A percentile compares a stretch with the other conserved stretches of the same genome.
Evolutionary conservation across 2,797 vertebrate genomes (phyloP).

Genomic region (Acestrorhynchus altus): DNA sequence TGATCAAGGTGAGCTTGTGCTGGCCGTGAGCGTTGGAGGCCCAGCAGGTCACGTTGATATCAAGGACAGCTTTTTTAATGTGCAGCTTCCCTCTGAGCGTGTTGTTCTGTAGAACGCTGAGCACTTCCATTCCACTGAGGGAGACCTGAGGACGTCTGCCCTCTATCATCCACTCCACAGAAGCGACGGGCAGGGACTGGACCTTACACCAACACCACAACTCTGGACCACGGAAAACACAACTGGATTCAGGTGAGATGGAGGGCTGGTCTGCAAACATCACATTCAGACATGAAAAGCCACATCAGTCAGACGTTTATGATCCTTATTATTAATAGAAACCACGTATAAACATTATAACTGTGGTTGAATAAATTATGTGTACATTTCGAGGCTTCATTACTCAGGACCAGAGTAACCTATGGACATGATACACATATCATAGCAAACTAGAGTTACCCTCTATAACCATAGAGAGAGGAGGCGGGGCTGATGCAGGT

Average conservation of each 20-base stretch:
- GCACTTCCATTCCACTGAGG: neutral
- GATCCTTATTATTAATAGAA: no score
- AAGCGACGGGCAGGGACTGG: neutral
- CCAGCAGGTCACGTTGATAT: slow-evolving; percentile 10
- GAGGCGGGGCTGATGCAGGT: no score
- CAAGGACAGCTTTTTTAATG: neutral
- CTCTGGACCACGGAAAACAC: neutral
- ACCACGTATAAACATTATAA: no score
- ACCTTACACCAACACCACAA: slow-evolving; percentile 21
- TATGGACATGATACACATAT: no score
- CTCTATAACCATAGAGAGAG: no score
- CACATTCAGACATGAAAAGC: neutral
- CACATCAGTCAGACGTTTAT: no score
- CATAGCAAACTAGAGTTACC: no score
- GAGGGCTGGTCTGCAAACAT: neutral
- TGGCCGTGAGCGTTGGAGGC: slow-evolving; percentile 24
- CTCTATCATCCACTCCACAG: neutral
- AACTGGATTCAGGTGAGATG: neutral
- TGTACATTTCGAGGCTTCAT: no score
- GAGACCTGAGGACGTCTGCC: neutral
- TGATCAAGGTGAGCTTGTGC: neutral
- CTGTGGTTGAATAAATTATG: no score
- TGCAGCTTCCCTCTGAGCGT: neutral
- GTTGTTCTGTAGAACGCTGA: slow-evolving; percentile 13
- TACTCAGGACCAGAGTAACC: no score